Conservation (phyloP, 2,797 vertebrate genomes). For the Bradypodion pumilum region DNA sequence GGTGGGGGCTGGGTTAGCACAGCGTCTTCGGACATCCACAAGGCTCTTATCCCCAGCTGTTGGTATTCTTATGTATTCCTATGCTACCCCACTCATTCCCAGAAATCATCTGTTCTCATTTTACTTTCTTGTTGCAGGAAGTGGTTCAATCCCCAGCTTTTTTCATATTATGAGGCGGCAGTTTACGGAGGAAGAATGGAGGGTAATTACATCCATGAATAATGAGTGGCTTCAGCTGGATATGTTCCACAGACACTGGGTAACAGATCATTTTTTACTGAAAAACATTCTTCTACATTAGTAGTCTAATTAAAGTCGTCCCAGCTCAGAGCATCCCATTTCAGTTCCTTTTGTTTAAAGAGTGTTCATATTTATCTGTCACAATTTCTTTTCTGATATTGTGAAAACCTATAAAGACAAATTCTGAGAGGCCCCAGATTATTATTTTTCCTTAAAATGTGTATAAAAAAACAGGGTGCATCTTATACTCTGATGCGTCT, state of each 20-base stretch:
- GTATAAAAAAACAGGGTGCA: too few species aligned
- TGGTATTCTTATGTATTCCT: too few species aligned
- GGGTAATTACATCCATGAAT: constrained; percentile 81
- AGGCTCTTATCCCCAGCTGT: too few species aligned
- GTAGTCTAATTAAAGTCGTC: not conserved
- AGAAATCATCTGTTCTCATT: constrained; percentile 2
- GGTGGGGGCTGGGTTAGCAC: too few species aligned
- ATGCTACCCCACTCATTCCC: not conserved
- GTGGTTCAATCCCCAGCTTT: constrained; percentile 89
- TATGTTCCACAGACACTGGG: constrained; percentile 95
- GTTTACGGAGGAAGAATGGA: constrained; percentile 92
- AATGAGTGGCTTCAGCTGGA: constrained; percentile 87
- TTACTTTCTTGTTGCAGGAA: constrained; percentile 78
- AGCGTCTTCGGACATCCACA: too few species aligned
- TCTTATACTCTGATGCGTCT: too few species aligned
- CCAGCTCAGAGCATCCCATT: not conserved
- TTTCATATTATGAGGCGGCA: constrained; percentile 96
- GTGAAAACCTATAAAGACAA: not conserved
- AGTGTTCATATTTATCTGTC: not conserved
- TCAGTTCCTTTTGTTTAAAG: not conserved
- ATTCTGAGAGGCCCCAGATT: not conserved
- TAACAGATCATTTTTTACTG: constrained; percentile 68
- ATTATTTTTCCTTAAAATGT: too few species aligned
- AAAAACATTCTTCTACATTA: not conserved
- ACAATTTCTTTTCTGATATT: not conserved